A percentile compares a stretch with the other conserved stretches of the same genome.
These are phyloP conservation scores for Suillia variegata DNA, from an alignment of 2,888 invertebrate species.

Conservation along the genomic window DNA sequence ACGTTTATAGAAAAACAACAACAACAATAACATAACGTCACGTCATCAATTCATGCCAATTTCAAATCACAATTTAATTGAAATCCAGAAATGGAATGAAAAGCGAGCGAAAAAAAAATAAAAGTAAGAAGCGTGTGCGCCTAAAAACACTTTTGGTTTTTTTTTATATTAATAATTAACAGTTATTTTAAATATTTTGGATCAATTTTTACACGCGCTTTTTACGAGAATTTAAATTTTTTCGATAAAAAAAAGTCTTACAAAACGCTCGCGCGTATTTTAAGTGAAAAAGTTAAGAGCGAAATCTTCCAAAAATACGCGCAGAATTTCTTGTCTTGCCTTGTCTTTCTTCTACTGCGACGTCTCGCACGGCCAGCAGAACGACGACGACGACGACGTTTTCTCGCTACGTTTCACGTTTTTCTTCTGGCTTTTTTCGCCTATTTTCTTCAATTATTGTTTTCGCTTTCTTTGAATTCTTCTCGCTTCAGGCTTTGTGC, in stretches of 20 bases:
- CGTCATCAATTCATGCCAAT: conserved; percentile 36
- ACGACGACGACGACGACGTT: background rate
- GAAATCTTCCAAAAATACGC: conserved; percentile 1
- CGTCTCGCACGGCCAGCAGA: conserved; percentile 11
- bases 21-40: too few species aligned
- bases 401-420: background rate
- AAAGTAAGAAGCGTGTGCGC: background rate
- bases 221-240: background rate
- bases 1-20: conserved; percentile 18
- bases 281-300: background rate
- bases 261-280: background rate
- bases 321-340: conserved; percentile 1
- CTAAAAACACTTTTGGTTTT: conserved; percentile 7
- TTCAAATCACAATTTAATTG: conserved; percentile 16
- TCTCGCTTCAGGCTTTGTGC: too few species aligned
- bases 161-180: background rate
- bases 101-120: background rate
- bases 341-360: background rate
- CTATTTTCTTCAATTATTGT: too few species aligned
- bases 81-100: background rate
- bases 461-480: conserved; percentile 1
- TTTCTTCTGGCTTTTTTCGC: conserved; percentile 6
- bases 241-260: background rate
- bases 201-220: background rate
- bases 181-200: background rate